A percentile compares a stretch with the other conserved stretches of the same genome.
phyloP scores from a whole-genome alignment of 2,797 vertebrate genomes.

The Rhynchotus rufescens region DNA sequence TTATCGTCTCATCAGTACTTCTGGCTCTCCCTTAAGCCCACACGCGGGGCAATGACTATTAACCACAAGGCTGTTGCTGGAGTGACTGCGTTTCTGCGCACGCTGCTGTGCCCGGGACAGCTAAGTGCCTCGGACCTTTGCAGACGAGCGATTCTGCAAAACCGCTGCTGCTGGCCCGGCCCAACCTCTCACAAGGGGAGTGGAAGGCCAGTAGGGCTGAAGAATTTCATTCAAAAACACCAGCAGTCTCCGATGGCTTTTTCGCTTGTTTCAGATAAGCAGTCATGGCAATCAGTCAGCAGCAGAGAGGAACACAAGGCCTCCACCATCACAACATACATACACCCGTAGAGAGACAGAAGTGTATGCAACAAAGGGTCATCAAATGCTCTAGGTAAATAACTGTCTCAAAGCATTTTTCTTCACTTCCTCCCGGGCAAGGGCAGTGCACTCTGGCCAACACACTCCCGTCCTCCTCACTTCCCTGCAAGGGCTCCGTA shows the following conservation, averaged over 20 bases:
- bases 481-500: not conserved
- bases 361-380: not conserved
- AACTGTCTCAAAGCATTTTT: not conserved
- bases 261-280: not conserved
- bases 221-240: not conserved
- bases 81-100: not conserved
- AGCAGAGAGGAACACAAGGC: not conserved
- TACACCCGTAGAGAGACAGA: not conserved
- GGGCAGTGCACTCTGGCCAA: not conserved
- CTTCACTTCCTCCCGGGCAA: not conserved
- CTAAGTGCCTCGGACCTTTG: constrained; percentile 6
- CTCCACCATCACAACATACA: not conserved
- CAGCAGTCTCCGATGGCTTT: not conserved
- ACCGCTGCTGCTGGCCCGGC: not conserved
- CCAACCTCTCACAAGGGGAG: not conserved
- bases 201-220: not conserved
- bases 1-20: not conserved
- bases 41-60: not conserved
- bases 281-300: not conserved
- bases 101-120: not conserved
- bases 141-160: not conserved
- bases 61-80: constrained; percentile 17
- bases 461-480: not conserved
- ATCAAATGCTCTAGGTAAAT: not conserved
- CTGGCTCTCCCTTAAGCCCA: not conserved